Conservation (phyloP, 2,888 invertebrate species). For the Alentia gelatinosa region DNA sequence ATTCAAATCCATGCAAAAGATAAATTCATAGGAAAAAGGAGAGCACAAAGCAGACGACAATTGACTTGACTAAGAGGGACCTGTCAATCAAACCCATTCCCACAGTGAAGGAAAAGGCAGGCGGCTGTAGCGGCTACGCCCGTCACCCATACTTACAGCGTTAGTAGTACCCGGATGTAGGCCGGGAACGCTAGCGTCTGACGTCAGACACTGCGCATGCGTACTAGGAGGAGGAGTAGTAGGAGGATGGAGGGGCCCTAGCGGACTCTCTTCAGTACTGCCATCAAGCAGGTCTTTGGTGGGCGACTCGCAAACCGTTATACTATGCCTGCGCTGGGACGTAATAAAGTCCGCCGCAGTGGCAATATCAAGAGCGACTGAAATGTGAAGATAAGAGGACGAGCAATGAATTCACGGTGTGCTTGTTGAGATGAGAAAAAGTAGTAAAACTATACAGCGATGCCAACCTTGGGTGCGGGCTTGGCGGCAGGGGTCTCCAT, state of each 20-base stretch:
- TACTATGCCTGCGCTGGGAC: conserved; percentile 70
- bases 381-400: not conserved
- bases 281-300: not conserved
- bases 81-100: conserved; percentile 53
- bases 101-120: not conserved
- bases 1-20: not conserved
- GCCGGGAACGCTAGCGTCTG: conserved; percentile 8
- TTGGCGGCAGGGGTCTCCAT: conserved; percentile 61
- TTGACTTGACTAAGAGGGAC: not conserved
- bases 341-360: not conserved
- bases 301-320: conserved; percentile 76
- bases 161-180: conserved; percentile 13
- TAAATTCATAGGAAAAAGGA: not conserved
- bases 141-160: conserved; percentile 50
- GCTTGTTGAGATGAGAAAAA: not conserved
- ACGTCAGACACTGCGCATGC: conserved; percentile 16
- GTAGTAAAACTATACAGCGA: conserved; percentile 18
- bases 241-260: conserved; percentile 23
- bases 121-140: conserved; percentile 3
- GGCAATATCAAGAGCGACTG: conserved; percentile 52
- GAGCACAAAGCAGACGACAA: not conserved
- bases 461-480: conserved; percentile 47
- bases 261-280: not conserved
- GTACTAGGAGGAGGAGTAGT: conserved; percentile 23
- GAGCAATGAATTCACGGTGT: not conserved